Percentiles rank a stretch among this genome's conserved stretches.
phyloP scores from a whole-genome alignment of 2,888 invertebrate species.

The Cremastobaeus sp. region DNA sequence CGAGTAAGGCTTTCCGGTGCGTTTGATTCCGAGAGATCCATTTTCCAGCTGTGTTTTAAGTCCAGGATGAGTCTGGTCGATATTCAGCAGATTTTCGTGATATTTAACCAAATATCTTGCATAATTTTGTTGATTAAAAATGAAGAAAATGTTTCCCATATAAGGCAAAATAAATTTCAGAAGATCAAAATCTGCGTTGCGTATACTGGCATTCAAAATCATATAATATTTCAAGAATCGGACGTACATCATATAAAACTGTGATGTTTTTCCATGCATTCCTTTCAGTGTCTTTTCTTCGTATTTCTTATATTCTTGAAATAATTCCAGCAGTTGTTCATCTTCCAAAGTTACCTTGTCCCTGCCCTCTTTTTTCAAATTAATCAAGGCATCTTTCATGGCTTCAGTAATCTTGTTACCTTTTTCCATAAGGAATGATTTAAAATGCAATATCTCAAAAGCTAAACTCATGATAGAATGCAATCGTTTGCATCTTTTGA shows the following conservation, averaged over 20 bases:
- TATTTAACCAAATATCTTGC: constrained; percentile 44
- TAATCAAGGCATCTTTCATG: not conserved
- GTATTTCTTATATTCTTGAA: not conserved
- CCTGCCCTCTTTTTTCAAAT: not conserved
- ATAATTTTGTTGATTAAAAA: constrained; percentile 58
- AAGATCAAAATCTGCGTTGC: constrained; percentile 33
- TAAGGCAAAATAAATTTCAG: constrained; percentile 44
- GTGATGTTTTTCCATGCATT: constrained; percentile 59
- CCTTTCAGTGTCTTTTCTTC: constrained; percentile 16
- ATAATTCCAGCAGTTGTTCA: not conserved
- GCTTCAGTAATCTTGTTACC: not conserved
- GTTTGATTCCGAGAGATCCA: constrained; percentile 54
- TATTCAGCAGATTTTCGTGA: constrained; percentile 37
- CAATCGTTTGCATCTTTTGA: constrained; percentile 54
- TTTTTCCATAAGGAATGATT: not conserved
- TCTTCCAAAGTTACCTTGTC: not conserved
- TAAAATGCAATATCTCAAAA: constrained; percentile 11
- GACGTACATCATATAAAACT: constrained; percentile 61
- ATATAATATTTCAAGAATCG: constrained; percentile 26
- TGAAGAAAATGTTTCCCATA: constrained; percentile 54
- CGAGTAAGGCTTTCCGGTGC: constrained; percentile 52
- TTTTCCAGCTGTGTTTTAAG: constrained; percentile 31
- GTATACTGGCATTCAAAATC: constrained; percentile 16
- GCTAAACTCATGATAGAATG: not conserved
- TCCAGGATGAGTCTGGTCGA: constrained; percentile 52